phyloP scores from a whole-genome alignment of 2,113 vertebrate species.

The Notarius lentiginosus region DNA sequence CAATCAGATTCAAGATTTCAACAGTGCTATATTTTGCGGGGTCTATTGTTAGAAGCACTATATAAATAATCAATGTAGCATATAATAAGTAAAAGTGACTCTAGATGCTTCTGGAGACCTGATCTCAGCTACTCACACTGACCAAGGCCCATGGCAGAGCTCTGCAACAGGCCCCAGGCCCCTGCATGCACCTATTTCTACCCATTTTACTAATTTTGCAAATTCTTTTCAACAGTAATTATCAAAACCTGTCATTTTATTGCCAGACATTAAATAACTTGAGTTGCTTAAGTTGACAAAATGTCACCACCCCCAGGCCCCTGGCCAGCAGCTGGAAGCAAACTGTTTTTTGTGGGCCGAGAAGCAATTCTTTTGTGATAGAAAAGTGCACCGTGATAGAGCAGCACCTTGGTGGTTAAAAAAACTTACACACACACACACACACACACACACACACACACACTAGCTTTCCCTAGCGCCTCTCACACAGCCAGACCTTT shows the following conservation, averaged over 20 bases:
- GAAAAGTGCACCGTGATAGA: background rate
- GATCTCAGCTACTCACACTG: background rate
- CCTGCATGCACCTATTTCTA: background rate
- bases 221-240: background rate
- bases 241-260: background rate
- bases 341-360: background rate
- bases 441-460: slow-evolving; percentile 30
- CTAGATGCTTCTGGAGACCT: background rate
- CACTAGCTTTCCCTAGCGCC: slow-evolving; percentile 8
- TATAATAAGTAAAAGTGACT: background rate
- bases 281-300: slow-evolving; percentile 6
- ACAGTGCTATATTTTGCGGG: no score
- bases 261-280: background rate
- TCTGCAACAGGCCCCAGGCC: background rate
- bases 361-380: background rate
- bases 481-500: slow-evolving; percentile 10
- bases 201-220: background rate
- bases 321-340: background rate
- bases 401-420: background rate
- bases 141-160: background rate
- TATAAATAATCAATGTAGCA: no score
- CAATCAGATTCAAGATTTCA: no score
- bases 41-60: no score
- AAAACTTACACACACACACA: slow-evolving; percentile 3
- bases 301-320: background rate